Conservation (phyloP, 2,888 invertebrate genomes). For the Leptopilina myrica region DNA sequence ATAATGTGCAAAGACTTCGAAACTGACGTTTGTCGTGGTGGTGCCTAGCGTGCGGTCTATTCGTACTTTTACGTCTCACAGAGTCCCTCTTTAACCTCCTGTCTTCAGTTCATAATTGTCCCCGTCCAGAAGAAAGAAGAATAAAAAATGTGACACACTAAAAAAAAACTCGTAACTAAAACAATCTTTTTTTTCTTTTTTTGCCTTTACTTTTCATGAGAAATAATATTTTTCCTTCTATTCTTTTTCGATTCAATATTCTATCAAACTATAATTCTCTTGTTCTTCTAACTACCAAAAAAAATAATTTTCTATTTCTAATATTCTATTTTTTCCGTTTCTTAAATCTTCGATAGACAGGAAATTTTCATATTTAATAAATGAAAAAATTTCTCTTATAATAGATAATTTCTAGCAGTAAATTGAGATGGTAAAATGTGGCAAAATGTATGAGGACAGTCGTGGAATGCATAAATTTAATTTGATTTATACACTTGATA, state of each 20-base stretch:
- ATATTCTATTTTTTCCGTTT: too few species aligned
- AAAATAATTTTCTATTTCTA: too few species aligned
- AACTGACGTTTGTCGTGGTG: slow-evolving; percentile 64
- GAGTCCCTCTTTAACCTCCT: slow-evolving; percentile 33
- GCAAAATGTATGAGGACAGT: slow-evolving; percentile 15
- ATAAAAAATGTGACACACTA: slow-evolving; percentile 10
- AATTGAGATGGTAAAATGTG: too few species aligned
- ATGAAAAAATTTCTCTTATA: neutral
- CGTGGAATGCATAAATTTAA: slow-evolving; percentile 42
- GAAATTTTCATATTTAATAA: neutral
- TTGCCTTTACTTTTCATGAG: neutral
- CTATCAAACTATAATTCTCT: too few species aligned
- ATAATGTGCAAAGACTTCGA: slow-evolving; percentile 42
- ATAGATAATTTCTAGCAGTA: neutral
- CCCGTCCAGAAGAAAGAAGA: slow-evolving; percentile 16
- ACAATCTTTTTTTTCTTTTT: slow-evolving; percentile 1
- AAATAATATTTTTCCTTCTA: neutral
- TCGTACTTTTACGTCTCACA: slow-evolving; percentile 30
- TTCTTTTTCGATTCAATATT: too few species aligned
- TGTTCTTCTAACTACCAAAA: too few species aligned
- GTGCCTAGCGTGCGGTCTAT: slow-evolving; percentile 61
- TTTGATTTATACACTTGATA: slow-evolving; percentile 42
- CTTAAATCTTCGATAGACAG: too few species aligned
- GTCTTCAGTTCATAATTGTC: slow-evolving; percentile 37
- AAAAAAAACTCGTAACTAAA: slow-evolving; percentile 12